A percentile compares a stretch with the other conserved stretches of the same genome.
These are phyloP conservation scores for Prolemur simus DNA, from an alignment of 2,113 vertebrate genomes.

Conservation along the genomic window DNA sequence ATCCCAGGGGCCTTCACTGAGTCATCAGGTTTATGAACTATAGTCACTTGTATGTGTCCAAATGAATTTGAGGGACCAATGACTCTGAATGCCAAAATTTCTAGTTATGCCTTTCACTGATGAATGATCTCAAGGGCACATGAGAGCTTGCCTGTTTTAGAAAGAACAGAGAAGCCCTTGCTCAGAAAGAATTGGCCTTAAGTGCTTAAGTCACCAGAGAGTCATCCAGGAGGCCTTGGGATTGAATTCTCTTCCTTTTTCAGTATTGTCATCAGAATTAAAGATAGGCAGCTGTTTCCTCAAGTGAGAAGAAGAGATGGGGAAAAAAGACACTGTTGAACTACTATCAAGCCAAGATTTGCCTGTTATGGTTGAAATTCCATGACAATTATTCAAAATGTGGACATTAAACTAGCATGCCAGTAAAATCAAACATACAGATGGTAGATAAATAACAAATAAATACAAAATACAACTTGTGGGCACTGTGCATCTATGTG, in stretches of 20 bases:
- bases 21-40: not conserved
- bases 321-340: not conserved
- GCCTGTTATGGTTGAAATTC: not conserved
- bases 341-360: not conserved
- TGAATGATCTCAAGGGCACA: not conserved
- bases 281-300: not conserved
- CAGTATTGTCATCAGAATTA: not conserved
- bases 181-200: not conserved
- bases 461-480: not conserved
- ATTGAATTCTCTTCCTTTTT: not conserved
- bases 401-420: not conserved
- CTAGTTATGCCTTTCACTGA: not conserved
- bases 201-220: not conserved
- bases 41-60: not conserved
- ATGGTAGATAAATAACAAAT: not conserved
- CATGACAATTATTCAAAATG: not conserved
- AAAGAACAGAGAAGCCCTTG: not conserved
- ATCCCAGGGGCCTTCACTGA: not conserved
- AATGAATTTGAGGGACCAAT: not conserved
- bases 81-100: not conserved
- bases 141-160: not conserved
- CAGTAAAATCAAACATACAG: not conserved
- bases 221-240: not conserved
- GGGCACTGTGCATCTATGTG: not conserved
- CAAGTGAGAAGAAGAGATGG: not conserved